A percentile compares a stretch with the other conserved stretches of the same genome.
Evolutionary conservation across 2,888 invertebrate genomes (phyloP).

Genomic region (Chelonus formosanus): DNA sequence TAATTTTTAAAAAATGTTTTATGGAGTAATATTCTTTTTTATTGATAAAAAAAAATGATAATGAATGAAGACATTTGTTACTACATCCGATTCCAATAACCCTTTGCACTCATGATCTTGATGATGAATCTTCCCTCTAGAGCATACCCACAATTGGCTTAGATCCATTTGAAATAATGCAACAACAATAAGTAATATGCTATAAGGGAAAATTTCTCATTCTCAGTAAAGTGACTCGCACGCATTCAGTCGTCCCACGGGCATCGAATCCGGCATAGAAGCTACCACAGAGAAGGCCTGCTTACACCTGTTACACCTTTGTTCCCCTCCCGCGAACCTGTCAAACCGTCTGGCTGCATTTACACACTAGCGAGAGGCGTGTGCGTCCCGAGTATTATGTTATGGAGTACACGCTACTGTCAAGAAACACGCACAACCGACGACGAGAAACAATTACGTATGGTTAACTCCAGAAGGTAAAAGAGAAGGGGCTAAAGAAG

Average conservation of each 20-base stretch:
- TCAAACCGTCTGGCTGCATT: slow-evolving; percentile 9
- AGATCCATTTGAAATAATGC: no score
- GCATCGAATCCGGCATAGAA: slow-evolving; percentile 20
- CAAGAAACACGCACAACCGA: slow-evolving; percentile 25
- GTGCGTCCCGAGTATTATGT: slow-evolving; percentile 38
- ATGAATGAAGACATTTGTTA: no score
- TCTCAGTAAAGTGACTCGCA: slow-evolving; percentile 8
- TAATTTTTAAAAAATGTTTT: no score
- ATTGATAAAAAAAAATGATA: no score
- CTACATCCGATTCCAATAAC: no score
- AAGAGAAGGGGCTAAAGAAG: slow-evolving; percentile 23
- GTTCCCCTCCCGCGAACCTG: slow-evolving; percentile 4
- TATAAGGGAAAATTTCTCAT: background rate
- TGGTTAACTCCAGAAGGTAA: slow-evolving; percentile 37
- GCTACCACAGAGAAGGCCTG: slow-evolving; percentile 9
- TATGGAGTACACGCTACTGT: slow-evolving; percentile 43
- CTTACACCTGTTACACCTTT: slow-evolving; percentile 41
- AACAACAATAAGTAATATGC: no score
- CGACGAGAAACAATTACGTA: slow-evolving; percentile 47
- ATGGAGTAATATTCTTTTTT: no score
- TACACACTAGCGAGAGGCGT: slow-evolving; percentile 9
- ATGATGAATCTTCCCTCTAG: no score
- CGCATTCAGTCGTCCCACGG: slow-evolving; percentile 24
- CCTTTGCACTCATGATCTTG: no score
- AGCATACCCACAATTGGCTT: no score